Percentiles rank a stretch among this genome's conserved stretches.
These are phyloP conservation scores for Lasioglossum morio DNA, from an alignment of 2,888 invertebrate genomes.

Conservation along the genomic window DNA sequence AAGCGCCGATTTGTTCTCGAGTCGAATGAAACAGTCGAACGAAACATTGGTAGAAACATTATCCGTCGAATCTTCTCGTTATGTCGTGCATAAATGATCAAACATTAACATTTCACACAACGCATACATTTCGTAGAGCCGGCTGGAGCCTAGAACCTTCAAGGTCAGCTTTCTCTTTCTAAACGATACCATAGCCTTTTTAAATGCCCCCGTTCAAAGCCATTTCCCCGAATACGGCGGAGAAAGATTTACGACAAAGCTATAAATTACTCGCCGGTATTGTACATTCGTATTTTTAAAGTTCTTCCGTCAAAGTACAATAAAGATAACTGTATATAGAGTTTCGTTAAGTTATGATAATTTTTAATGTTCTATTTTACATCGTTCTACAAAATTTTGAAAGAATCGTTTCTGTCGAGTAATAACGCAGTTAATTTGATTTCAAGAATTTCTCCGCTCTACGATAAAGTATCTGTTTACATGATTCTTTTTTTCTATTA, in stretches of 20 bases:
- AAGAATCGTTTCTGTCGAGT: background rate
- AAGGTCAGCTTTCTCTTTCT: conserved; percentile 16
- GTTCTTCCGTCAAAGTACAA: background rate
- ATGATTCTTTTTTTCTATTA: background rate
- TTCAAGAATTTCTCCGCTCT: background rate
- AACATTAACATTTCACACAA: background rate
- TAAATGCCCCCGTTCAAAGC: background rate
- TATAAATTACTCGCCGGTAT: background rate
- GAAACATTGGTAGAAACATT: background rate
- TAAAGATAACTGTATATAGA: background rate
- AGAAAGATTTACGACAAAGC: background rate
- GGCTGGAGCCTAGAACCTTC: background rate
- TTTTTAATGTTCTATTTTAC: background rate
- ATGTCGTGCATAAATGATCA: background rate
- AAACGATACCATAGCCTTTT: background rate
- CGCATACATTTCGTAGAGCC: background rate
- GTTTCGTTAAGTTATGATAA: background rate
- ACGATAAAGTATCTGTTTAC: background rate
- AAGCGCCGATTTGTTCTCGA: background rate
- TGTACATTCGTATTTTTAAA: background rate
- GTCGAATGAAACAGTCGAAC: background rate
- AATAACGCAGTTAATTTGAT: background rate
- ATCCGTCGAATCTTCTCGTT: background rate
- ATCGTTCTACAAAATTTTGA: background rate
- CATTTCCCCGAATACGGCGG: background rate